Base-by-base conservation (phyloP, 2,797 vertebrate genomes). In the Buphagus erythrorhynchus region DNA sequence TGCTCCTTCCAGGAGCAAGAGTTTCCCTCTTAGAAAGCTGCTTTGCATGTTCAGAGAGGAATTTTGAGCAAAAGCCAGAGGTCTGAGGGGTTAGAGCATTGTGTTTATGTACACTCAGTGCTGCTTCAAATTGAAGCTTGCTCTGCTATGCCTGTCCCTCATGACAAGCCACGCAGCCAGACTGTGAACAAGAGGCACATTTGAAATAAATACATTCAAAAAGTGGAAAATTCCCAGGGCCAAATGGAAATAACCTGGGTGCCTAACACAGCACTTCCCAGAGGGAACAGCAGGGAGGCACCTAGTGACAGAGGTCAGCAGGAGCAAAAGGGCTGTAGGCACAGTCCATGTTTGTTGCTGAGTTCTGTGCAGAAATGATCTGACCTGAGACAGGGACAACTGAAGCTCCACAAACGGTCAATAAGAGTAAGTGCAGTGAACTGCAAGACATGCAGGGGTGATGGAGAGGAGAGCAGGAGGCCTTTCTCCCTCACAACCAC, bases 21-120 rank as follows among this genome's bases (percentile, higher is more conserved):
- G 43, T 52, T 95, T 91, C 43, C 82, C 45, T 75, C 90, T 62
- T 88, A 65, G 62, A 92, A 90, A 86, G 59, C 55, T 83, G 38
- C 38, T 96, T 85, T 86, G 84, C 80, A 82, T 66, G 28, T 67
- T 48, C 68, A 93, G 33, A 49, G 65, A 88, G 69, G 91, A 95
- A 96, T 95, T 94, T 2, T 87, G 86, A 88, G 51, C 46, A 81
- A 61, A 82, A 95, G 86, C 91, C 95, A 94, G 83, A 76, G 54
- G 46, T 77, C 22, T 45, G 52, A 93, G 57, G 65, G 52, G 26
- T 85, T 12, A 78, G 69, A 90, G 35, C 7, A 9, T 63, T 72
- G 29, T 92, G 65, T 93, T 93, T 95, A 94, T 40, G 36, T 36
- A 78, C 55, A 68, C 14, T 46, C 25, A 18, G 10, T 24, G 33